phyloP scores from a whole-genome alignment of 1,140 invertebrate species.

The Dreissena polymorpha region DNA sequence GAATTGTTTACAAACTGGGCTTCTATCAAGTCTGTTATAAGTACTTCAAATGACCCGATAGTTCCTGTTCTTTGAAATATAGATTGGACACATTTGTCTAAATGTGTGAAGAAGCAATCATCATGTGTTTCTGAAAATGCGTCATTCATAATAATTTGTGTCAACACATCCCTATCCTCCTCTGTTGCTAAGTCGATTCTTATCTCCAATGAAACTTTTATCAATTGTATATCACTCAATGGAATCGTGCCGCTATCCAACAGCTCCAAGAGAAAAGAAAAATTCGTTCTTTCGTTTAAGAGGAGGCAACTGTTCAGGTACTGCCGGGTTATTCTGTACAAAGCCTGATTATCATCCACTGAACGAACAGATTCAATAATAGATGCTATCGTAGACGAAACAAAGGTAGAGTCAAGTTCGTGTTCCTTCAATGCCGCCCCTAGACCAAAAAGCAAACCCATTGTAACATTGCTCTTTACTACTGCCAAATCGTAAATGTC shows the following conservation, averaged over 20 bases:
- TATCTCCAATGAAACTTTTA: conserved; percentile 3
- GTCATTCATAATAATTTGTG: background rate
- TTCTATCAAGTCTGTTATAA: conserved; percentile 21
- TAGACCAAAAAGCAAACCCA: background rate
- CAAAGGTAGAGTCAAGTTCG: conserved; percentile 9
- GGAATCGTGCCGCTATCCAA: background rate
- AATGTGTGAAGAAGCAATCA: background rate
- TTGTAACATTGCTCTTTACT: background rate
- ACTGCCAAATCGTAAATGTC: conserved; percentile 22
- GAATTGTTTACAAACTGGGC: background rate
- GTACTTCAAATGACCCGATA: background rate
- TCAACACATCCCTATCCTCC: conserved; percentile 10
- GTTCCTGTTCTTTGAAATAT: background rate
- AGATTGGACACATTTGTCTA: background rate
- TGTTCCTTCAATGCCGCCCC: background rate
- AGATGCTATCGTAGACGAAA: background rate
- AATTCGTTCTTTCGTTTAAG: background rate
- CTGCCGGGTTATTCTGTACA: conserved; percentile 16
- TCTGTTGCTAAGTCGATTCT: background rate
- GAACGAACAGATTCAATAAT: background rate
- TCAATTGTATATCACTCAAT: conserved; percentile 5
- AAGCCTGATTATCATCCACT: background rate
- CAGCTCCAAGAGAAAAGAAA: background rate
- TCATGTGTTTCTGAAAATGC: background rate
- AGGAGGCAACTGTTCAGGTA: conserved; percentile 26